Evolutionary conservation across 1,140 invertebrate genomes (phyloP).

Genomic region (Hyposmocoma kahamanoa): DNA sequence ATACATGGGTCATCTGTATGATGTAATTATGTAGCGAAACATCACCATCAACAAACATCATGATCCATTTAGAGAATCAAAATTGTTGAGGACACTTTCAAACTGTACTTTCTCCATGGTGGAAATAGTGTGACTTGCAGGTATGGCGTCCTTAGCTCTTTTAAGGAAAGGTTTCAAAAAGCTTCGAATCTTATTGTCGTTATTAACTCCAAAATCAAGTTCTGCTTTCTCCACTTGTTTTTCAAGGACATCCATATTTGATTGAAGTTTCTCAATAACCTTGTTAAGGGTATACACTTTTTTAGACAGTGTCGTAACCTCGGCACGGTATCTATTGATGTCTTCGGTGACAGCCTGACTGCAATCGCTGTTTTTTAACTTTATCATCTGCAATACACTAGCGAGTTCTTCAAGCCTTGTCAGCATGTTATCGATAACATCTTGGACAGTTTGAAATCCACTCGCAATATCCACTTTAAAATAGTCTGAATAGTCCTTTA

Average conservation of each 20-base stretch:
- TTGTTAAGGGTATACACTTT: conserved; percentile 56
- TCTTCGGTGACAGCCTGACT: conserved; percentile 45
- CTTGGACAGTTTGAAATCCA: conserved; percentile 65
- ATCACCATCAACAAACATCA: neutral
- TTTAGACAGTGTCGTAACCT: conserved; percentile 56
- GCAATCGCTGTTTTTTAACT: conserved; percentile 56
- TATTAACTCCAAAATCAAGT: conserved; percentile 55
- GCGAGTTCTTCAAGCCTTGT: conserved; percentile 70
- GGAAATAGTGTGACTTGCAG: conserved; percentile 11
- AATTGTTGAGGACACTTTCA: conserved; percentile 54
- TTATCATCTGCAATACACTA: conserved; percentile 67
- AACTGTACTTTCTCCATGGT: conserved; percentile 34
- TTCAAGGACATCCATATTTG: conserved; percentile 61
- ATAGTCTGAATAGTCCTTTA: conserved; percentile 59
- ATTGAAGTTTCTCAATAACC: conserved; percentile 49
- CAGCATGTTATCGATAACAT: conserved; percentile 71
- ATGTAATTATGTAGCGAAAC: no score
- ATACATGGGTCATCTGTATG: no score
- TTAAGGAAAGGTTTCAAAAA: conserved; percentile 64
- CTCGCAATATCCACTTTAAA: conserved; percentile 59
- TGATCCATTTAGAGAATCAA: conserved; percentile 19
- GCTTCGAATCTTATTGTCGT: conserved; percentile 61
- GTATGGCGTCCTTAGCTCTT: conserved; percentile 35
- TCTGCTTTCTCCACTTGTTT: conserved; percentile 67
- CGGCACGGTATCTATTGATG: conserved; percentile 51